Evolutionary conservation across 1,140 invertebrate species (phyloP).

Genomic region (Drosophila repletoides): DNA sequence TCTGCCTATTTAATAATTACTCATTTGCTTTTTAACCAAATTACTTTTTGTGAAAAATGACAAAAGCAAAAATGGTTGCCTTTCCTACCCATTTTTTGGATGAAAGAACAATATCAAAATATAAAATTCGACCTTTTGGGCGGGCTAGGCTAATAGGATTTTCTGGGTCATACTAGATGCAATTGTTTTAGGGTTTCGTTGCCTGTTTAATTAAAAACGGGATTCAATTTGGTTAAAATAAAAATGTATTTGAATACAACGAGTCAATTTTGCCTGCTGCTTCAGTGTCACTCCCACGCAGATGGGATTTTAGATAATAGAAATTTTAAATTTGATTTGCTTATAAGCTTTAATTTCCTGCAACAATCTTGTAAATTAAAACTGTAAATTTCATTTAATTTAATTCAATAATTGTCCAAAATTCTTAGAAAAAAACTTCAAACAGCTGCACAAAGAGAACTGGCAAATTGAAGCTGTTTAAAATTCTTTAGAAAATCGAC

Average conservation of each 20-base stretch:
- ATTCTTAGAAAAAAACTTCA: constrained; percentile 3
- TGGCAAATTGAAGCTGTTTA: constrained; percentile 26
- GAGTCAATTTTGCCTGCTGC: not conserved
- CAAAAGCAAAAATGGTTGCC: constrained; percentile 41
- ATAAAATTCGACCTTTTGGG: constrained; percentile 21
- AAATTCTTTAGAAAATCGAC: constrained; percentile 13
- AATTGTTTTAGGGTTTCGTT: constrained; percentile 24
- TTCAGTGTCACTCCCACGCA: too few species aligned
- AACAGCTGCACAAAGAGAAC: not conserved
- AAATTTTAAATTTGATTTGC: constrained; percentile 1
- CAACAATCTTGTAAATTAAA: not conserved
- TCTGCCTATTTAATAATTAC: constrained; percentile 66
- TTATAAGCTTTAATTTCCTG: not conserved
- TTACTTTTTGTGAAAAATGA: constrained; percentile 66
- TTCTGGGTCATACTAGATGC: constrained; percentile 12
- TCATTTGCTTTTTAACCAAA: constrained; percentile 68
- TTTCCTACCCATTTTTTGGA: constrained; percentile 9
- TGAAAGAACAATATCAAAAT: constrained; percentile 18
- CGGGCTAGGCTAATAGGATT: constrained; percentile 33
- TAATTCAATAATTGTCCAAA: constrained; percentile 17
- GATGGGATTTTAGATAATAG: too few species aligned
- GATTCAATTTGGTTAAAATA: constrained; percentile 11
- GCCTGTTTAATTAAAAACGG: constrained; percentile 46
- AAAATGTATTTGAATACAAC: not conserved
- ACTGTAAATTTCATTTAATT: constrained; percentile 8